phyloP scores from a whole-genome alignment of 2,888 invertebrate genomes.

The Eilema caniola region DNA sequence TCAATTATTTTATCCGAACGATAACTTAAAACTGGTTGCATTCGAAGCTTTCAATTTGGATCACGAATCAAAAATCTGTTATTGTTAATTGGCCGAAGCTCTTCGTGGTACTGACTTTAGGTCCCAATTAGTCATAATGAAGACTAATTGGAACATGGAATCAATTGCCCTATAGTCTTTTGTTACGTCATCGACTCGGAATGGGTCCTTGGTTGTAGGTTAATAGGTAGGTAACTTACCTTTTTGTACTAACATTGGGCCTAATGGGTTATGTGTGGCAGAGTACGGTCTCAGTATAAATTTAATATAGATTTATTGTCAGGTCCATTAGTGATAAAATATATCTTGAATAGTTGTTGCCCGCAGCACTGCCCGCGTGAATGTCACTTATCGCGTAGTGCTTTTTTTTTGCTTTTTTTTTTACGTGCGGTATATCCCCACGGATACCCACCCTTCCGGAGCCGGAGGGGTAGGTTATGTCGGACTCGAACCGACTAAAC shows the following conservation, averaged over 20 bases:
- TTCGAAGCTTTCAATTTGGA: too few relatives aligned
- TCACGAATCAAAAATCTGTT: too few relatives aligned
- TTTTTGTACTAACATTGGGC: neutral
- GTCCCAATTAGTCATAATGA: constrained; percentile 4
- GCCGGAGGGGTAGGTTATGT: too few relatives aligned
- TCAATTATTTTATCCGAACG: too few relatives aligned
- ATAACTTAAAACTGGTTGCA: too few relatives aligned
- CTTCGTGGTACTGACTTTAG: neutral
- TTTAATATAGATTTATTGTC: neutral
- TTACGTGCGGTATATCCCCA: too few relatives aligned
- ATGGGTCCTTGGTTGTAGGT: neutral
- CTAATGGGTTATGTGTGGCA: neutral
- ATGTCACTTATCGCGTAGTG: too few relatives aligned
- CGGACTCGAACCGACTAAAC: too few relatives aligned
- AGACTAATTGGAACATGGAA: neutral
- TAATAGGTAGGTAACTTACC: constrained; percentile 6
- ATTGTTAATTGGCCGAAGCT: neutral
- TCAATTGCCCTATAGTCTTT: neutral
- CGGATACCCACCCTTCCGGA: too few relatives aligned
- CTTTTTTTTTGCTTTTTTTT: too few relatives aligned
- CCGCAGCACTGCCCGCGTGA: too few relatives aligned
- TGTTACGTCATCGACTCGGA: constrained; percentile 4
- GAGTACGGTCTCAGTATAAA: neutral
- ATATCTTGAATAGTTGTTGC: too few relatives aligned
- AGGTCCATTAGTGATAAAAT: neutral